Percentiles rank a stretch among this genome's conserved stretches.
Conservation (phyloP, 2,113 vertebrate genomes). For the Thinocorus orbignyianus region DNA sequence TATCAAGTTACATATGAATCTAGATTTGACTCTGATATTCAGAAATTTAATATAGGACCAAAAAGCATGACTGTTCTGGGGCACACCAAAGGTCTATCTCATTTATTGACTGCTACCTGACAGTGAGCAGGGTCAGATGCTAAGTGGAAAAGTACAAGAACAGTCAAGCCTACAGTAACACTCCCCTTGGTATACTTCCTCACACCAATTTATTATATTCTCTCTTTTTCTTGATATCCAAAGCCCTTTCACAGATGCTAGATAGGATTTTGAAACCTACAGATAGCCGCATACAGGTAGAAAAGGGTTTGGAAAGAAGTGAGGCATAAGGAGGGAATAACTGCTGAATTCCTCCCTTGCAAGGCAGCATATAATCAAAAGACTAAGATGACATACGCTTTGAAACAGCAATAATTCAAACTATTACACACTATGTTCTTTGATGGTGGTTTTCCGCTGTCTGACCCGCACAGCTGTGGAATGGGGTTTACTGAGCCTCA, state of each 20-base stretch:
- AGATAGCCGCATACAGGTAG: neutral
- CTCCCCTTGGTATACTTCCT: neutral
- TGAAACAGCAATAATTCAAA: neutral
- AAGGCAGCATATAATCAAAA: neutral
- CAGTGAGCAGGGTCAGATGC: neutral
- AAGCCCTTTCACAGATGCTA: neutral
- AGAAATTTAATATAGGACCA: neutral
- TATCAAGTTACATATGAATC: neutral
- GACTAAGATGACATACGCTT: neutral
- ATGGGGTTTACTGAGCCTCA: neutral
- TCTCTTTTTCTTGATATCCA: neutral
- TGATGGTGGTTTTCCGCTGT: neutral
- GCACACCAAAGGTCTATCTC: neutral
- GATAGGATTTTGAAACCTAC: neutral
- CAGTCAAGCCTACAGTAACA: neutral
- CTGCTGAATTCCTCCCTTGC: neutral
- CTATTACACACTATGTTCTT: neutral
- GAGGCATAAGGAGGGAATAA: neutral
- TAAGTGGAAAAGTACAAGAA: neutral
- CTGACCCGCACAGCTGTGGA: neutral
- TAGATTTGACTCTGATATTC: neutral
- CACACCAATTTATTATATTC: neutral
- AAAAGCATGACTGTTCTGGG: neutral
- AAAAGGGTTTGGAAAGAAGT: neutral
- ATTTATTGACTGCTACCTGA: neutral